Percentiles rank a stretch among this genome's conserved stretches.
Evolutionary conservation across 2,113 vertebrate species (phyloP).

Genomic region (Cisticola juncidis): DNA sequence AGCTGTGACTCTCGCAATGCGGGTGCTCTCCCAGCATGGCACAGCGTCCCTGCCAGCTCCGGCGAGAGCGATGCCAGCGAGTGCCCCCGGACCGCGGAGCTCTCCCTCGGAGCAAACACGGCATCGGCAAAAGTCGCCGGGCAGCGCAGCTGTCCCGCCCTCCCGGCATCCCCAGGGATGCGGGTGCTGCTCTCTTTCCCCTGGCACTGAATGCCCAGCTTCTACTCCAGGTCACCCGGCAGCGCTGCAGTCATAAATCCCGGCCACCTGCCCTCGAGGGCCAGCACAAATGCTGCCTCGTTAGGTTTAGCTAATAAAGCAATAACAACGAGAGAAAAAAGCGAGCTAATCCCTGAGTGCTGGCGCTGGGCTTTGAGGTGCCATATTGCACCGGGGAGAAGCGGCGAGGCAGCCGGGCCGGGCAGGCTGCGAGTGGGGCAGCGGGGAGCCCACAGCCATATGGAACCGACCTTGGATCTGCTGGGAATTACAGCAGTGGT

Average conservation of each 20-base stretch:
- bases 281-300: neutral
- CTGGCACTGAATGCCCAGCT: neutral
- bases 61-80: neutral
- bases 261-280: slow-evolving; percentile 35
- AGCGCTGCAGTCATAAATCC: slow-evolving; percentile 46
- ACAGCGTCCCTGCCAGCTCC: slow-evolving; percentile 41
- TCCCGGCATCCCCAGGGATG: neutral
- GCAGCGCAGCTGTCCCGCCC: neutral
- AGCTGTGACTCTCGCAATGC: slow-evolving; percentile 47
- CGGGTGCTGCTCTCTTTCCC: neutral
- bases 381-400: slow-evolving; percentile 20
- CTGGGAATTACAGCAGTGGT: neutral
- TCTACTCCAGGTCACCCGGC: neutral
- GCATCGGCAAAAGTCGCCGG: neutral
- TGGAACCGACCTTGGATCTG: neutral
- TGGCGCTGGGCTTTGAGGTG: neutral
- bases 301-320: slow-evolving; percentile 59
- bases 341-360: neutral
- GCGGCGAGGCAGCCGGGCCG: neutral
- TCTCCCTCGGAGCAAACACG: neutral
- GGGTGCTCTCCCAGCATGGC: slow-evolving; percentile 65
- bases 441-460: neutral
- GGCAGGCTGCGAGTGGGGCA: neutral
- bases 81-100: neutral
- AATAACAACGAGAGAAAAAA: neutral